Base-by-base conservation (phyloP, 2,113 vertebrate genomes). In the Scalopus aquaticus region DNA sequence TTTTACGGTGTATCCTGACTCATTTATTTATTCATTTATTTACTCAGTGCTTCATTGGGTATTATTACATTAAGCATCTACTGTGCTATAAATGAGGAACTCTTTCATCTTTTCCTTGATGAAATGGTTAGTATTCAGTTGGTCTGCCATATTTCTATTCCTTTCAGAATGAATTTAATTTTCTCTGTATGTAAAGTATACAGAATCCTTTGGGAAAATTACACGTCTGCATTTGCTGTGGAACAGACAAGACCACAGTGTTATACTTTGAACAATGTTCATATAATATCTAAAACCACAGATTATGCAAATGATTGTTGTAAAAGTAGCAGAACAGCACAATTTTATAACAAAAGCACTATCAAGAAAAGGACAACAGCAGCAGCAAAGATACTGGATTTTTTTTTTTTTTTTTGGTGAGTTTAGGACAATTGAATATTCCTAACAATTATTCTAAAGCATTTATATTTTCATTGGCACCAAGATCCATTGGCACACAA, bases 1-100 rank as follows among this genome's bases (percentile, higher is more conserved):
- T 87, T 96, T 96, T 79, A 24, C 3, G 60, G 4, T 64, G 9
- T 49, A 42, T 70, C 46, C 94, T 86, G 79, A 89, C n/a, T 93
- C 4, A 56, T 39, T 85, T 32, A 37, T 84, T 79, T 58, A 81
- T 67, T 90, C 35, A 72, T 42, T 79, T 9, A 62, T 24, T 93
- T 30, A 88, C 22, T 54, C 37, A 56, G 3, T 24, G 17, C 74
- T 92, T 70, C 26, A 54, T 58, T 8, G 24, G 37, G 89, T 9
- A 54, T 12, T 83, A 77, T 51, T 35, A 73, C 80, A 42, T 28
- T 62, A 79, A 92, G 22, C 28, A 86, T 44, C 30, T 44, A 13
- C 9, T 86, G 5, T 65, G 3, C 35, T 70, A 26, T 54, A 73
- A 81, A 73, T 28, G 28, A 89, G 62, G 32, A 77, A 62, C 80